Evolutionary conservation across 2,113 vertebrate species (phyloP).

Genomic region (Callopanchax toddi): DNA sequence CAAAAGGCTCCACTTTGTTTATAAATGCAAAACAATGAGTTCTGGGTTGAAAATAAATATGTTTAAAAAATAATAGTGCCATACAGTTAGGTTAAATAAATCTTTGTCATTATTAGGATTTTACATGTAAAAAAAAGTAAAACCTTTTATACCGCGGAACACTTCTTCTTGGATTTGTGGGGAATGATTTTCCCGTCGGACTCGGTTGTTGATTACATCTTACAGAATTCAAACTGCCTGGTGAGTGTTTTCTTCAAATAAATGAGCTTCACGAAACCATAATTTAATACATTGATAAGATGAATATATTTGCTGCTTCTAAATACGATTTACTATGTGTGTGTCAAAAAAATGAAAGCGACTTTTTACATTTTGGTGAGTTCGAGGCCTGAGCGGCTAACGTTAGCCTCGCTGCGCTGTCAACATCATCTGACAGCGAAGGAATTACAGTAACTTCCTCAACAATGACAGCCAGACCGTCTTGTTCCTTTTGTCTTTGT

Average conservation of each 20-base stretch:
- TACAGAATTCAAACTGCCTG: conserved; percentile 38
- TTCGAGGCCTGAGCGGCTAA: conserved; percentile 43
- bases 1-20: too few species aligned
- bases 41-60: not conserved
- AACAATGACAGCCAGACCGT: not conserved
- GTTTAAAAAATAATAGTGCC: not conserved
- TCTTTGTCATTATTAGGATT: too few species aligned
- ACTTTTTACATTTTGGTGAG: not conserved
- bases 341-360: not conserved
- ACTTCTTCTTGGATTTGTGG: not conserved
- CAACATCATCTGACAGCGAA: conserved; percentile 28
- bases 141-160: conserved; percentile 43
- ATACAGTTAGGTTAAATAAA: too few species aligned
- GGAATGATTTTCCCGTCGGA: conserved; percentile 61
- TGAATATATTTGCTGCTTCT: fast-evolving
- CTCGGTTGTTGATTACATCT: conserved; percentile 43
- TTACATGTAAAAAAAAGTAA: not conserved
- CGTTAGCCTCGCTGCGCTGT: conserved; percentile 51
- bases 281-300: not conserved
- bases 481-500: not conserved
- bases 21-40: not conserved
- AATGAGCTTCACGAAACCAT: too few species aligned
- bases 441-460: conserved; percentile 35
- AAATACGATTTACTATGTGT: fast-evolving
- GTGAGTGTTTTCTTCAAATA: conserved; percentile 54